phyloP scores from a whole-genome alignment of 23 tunicate genomes.

The Styela plicata region DNA sequence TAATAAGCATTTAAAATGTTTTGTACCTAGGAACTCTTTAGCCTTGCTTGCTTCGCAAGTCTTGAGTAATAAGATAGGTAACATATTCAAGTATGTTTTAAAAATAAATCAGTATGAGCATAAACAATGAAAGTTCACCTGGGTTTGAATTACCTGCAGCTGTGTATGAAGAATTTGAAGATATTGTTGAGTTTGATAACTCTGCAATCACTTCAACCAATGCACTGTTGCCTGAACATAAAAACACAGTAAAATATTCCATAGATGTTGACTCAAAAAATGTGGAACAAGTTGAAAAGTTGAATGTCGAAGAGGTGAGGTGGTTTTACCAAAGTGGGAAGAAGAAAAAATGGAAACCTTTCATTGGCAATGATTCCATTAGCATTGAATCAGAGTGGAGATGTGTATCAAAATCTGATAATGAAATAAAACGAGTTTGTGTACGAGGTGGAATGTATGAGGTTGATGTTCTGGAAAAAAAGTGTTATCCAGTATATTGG shows the following conservation, averaged over 20 bases:
- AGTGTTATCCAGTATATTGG: slow-evolving; percentile 81
- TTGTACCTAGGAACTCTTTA: too few species aligned
- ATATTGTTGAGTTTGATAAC: slow-evolving; percentile 2
- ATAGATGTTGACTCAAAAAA: neutral
- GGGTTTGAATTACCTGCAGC: neutral
- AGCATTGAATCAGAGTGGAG: slow-evolving; percentile 71
- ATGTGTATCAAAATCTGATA: neutral
- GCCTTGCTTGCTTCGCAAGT: too few species aligned
- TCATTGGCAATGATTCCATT: slow-evolving; percentile 73
- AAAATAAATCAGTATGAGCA: neutral
- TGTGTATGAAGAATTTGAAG: slow-evolving; percentile 25
- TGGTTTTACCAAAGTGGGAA: slow-evolving; percentile 84
- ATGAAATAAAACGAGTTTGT: slow-evolving; percentile 40
- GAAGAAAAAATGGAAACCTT: slow-evolving; percentile 56
- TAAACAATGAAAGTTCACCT: neutral
- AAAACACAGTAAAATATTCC: neutral
- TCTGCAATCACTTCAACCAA: neutral
- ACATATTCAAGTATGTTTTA: neutral
- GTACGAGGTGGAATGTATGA: slow-evolving; percentile 97
- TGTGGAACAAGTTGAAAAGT: slow-evolving; percentile 44
- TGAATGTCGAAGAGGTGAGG: slow-evolving; percentile 56
- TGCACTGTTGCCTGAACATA: slow-evolving; percentile 21
- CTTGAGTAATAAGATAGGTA: too few species aligned
- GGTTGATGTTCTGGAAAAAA: slow-evolving; percentile 63
- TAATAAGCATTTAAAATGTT: too few species aligned